A percentile compares a stretch with the other conserved stretches of the same genome.
Conservation (phyloP, 2,888 invertebrate genomes). For the Cantharis nigra region DNA sequence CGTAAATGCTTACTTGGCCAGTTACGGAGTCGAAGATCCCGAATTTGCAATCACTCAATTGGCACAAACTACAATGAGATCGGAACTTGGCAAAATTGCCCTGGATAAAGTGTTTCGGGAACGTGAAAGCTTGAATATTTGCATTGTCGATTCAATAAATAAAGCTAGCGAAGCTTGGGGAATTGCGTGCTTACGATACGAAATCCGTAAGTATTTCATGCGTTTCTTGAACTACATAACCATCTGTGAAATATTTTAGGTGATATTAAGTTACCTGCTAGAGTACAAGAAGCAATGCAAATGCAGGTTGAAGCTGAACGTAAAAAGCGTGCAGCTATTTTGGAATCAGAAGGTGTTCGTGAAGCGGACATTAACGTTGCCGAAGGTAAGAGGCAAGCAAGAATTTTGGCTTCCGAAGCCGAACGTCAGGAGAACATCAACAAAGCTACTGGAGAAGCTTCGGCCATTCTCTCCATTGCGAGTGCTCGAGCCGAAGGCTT, state of each 20-base stretch:
- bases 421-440: constrained; percentile 93
- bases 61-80: constrained; percentile 99
- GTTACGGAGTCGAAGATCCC: constrained; percentile 98
- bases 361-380: constrained; percentile 96
- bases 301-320: constrained; percentile 99
- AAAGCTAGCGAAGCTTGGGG: constrained; percentile 99
- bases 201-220: constrained; percentile 72
- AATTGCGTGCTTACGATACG: constrained; percentile 92
- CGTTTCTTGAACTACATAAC: background rate
- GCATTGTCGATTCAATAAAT: constrained; percentile 95
- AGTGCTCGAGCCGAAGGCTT: constrained; percentile 88
- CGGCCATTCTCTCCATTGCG: constrained; percentile 89
- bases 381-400: constrained; percentile 89
- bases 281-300: constrained; percentile 99
- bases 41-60: constrained; percentile 99
- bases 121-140: constrained; percentile 91
- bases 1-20: constrained; percentile 89
- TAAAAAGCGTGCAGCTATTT: constrained; percentile 91
- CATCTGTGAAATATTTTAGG: constrained; percentile 60
- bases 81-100: constrained; percentile 96
- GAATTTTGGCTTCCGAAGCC: constrained; percentile 94
- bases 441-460: constrained; percentile 89
- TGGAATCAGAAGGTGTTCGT: constrained; percentile 94
- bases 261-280: constrained; percentile 84
- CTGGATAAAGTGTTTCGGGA: constrained; percentile 97